Conservation (phyloP, 2,888 invertebrate species). For the Athrips mouffetella region DNA sequence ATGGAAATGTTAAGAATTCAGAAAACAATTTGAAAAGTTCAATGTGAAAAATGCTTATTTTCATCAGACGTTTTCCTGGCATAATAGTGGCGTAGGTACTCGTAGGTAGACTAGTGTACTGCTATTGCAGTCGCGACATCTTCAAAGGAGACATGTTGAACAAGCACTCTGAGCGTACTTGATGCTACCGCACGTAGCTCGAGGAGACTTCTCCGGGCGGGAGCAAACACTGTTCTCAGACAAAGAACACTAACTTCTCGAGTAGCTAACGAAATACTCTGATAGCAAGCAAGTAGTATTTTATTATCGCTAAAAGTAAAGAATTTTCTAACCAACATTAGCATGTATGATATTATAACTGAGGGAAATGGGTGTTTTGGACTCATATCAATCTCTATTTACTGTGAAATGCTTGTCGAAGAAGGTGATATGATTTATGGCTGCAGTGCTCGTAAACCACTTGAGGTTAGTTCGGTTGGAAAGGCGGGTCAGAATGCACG, state of each 20-base stretch:
- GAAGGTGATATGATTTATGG: constrained; percentile 55
- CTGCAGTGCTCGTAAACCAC: constrained; percentile 50
- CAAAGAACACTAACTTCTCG: constrained; percentile 24
- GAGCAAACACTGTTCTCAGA: constrained; percentile 41
- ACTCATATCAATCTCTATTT: constrained; percentile 30
- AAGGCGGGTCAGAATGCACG: constrained; percentile 38
- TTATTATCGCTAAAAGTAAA: neutral
- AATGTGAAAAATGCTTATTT: neutral
- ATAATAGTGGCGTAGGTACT: constrained; percentile 12
- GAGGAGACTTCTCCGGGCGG: constrained; percentile 36
- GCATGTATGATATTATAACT: neutral
- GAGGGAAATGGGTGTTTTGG: constrained; percentile 2
- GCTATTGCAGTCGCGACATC: constrained; percentile 38
- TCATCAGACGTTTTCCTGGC: neutral
- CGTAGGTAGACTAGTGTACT: constrained; percentile 9
- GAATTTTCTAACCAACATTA: neutral
- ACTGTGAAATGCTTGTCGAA: constrained; percentile 31
- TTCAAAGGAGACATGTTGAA: constrained; percentile 66
- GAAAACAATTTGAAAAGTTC: neutral
- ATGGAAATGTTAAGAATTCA: neutral
- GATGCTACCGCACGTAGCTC: constrained; percentile 54
- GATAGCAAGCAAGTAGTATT: neutral
- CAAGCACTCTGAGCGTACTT: constrained; percentile 59
- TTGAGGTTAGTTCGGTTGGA: constrained; percentile 41
- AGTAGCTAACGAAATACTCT: neutral